Evolutionary conservation across 2,888 invertebrate genomes (phyloP), one percentile per base, ranked within the genome.

Genomic region (Panorpa germanica): DNA sequence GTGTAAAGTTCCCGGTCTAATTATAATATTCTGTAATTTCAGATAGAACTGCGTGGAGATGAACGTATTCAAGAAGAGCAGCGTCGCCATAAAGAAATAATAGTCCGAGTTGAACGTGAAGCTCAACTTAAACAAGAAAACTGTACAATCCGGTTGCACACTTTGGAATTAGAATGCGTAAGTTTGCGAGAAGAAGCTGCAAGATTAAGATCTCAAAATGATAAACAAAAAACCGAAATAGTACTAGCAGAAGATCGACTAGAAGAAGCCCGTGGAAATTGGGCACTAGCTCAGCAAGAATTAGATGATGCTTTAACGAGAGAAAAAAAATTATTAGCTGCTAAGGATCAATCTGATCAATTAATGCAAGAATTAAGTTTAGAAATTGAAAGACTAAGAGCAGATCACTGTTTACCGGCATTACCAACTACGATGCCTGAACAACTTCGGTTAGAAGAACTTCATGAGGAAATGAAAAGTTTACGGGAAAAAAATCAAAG

Each of bases 71-170:
- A 67, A 24, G 81, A 85, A 39, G 91, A 91, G 48, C 82, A 88
- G 52, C 67, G 73, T 42, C 65, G 90, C 38, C 76, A 81, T 47
- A 71, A 81, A 37, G 91, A 93, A 43, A 65, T 80, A 32, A 65
- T 85, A 41, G 62, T 72, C 12, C 65, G 90, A 29, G 63, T 85
- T 28, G 90, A 91, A 46, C 65, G 88, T 19, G 91, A 91, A 50
- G 76, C 76, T 43, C 65, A 71, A 40, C 55, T 77, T 37, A 74
- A 80, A 52, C 57, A 77, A 40, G 81, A 81, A 52, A 78, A 80
- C 46, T 69, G 67, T 44, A 65, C 69, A 44, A 72, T 73, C 40
- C 68, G 76, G 48, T 54, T 78, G 35, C 70, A 73, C 43, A 65
- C 67, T 13, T 57, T 70, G 30, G 77, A 80, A 49, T 53, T 65